phyloP scores from a whole-genome alignment of 2,797 vertebrate species.

The Acridotheres tristis region DNA sequence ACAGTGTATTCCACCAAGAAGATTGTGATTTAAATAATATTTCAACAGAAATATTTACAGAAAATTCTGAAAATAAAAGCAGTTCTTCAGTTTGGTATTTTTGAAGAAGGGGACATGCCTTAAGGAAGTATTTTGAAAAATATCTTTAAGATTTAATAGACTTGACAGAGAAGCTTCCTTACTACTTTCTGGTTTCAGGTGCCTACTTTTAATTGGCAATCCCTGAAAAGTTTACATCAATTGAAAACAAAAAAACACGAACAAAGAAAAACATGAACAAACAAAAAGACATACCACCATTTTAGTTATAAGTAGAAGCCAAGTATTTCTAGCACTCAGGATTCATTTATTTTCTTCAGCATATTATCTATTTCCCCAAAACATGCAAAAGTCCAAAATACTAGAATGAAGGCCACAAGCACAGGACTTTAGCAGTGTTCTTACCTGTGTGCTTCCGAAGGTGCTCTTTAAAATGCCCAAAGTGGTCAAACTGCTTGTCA shows the following conservation, averaged over 20 bases:
- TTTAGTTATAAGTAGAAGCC: background rate
- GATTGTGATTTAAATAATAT: background rate
- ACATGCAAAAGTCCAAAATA: background rate
- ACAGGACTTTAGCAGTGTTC: background rate
- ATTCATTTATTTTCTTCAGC: background rate
- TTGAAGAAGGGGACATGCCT: background rate
- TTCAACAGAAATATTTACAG: background rate
- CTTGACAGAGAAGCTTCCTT: background rate
- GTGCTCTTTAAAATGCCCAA: conserved; percentile 99
- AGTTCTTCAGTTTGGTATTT: background rate
- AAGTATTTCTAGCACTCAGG: background rate
- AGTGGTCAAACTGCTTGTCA: conserved; percentile 97
- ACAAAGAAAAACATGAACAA: background rate
- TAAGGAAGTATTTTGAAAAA: background rate
- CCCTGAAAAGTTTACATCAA: background rate
- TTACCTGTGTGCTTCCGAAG: conserved; percentile 97
- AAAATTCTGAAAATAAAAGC: background rate
- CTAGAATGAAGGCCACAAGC: background rate
- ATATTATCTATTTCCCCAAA: background rate
- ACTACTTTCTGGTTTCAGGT: background rate
- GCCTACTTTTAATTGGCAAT: background rate
- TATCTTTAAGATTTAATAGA: background rate
- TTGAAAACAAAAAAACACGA: background rate
- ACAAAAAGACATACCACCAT: background rate
- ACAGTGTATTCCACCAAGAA: background rate